These are phyloP conservation scores for Brachirus orientalis DNA, from an alignment of 2,113 vertebrate species.

Conservation along the genomic window DNA sequence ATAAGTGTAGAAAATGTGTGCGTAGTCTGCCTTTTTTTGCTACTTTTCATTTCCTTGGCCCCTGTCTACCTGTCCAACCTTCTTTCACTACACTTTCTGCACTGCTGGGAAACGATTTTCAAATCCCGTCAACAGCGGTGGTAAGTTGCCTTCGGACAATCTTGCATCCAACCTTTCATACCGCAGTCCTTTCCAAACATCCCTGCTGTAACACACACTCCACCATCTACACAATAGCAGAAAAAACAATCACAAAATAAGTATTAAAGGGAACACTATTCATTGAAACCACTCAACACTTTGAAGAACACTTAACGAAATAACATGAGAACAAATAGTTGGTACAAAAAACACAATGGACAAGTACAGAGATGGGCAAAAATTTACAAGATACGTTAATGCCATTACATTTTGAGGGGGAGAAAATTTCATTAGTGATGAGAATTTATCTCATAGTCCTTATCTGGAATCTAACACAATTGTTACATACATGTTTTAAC, in stretches of 20 bases:
- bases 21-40: slow-evolving; percentile 7
- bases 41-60: slow-evolving; percentile 10
- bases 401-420: not conserved
- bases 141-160: not conserved
- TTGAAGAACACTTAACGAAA: slow-evolving; percentile 33
- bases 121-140: not conserved
- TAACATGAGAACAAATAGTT: not conserved
- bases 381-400: slow-evolving; percentile 23
- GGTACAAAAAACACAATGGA: slow-evolving; percentile 13
- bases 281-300: slow-evolving; percentile 26
- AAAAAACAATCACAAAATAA: slow-evolving; percentile 3
- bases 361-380: slow-evolving; percentile 9
- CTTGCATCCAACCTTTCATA: not conserved
- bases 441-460: too few species aligned
- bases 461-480: not conserved
- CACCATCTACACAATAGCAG: slow-evolving; percentile 2
- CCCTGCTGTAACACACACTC: not conserved
- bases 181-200: not conserved
- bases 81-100: slow-evolving; percentile 7
- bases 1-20: too few species aligned
- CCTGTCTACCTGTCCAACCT: not conserved
- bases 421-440: slow-evolving; percentile 4
- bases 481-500: too few species aligned
- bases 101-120: not conserved
- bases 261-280: slow-evolving; percentile 26